These are phyloP conservation scores for Bryconaethiops microstoma DNA, from an alignment of 2,797 vertebrate species.

Conservation along the genomic window DNA sequence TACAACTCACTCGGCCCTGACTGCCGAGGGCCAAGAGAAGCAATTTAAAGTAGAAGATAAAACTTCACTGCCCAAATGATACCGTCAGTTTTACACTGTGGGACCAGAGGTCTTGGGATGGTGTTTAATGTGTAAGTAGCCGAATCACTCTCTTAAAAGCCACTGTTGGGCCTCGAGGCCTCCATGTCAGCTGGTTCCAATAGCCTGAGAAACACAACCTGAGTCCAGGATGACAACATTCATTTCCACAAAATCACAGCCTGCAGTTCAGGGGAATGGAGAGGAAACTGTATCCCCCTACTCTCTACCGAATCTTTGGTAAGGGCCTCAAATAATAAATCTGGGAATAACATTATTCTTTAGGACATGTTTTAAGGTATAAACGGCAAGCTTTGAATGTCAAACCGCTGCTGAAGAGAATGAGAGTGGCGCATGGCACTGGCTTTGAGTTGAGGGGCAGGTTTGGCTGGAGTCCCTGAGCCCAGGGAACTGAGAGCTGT, in stretches of 20 bases:
- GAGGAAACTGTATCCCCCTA: conserved; percentile 51
- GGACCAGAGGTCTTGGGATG: conserved; percentile 42
- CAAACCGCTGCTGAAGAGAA: conserved; percentile 51
- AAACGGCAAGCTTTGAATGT: conserved; percentile 51
- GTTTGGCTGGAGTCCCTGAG: conserved; percentile 35
- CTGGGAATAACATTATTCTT: conserved; percentile 61
- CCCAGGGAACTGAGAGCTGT: conserved; percentile 39
- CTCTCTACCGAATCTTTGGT: conserved; percentile 54
- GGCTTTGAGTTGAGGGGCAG: conserved; percentile 39
- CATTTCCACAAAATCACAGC: conserved; percentile 56
- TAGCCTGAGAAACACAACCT: conserved; percentile 63
- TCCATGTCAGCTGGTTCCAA: conserved; percentile 63
- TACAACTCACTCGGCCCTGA: conserved; percentile 15
- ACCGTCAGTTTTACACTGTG: conserved; percentile 43
- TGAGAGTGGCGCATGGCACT: conserved; percentile 28
- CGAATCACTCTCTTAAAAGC: conserved; percentile 57
- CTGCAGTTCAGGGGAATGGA: conserved; percentile 37
- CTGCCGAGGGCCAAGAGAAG: background rate
- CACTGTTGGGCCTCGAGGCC: conserved; percentile 59
- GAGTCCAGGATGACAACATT: conserved; percentile 57
- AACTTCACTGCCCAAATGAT: conserved; percentile 35
- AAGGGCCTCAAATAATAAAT: conserved; percentile 54
- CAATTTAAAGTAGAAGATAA: conserved; percentile 31
- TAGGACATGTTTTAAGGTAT: conserved; percentile 58
- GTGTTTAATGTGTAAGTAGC: conserved; percentile 58